Evolutionary conservation across 2,113 vertebrate species (phyloP).

Genomic region (Equus quagga): DNA sequence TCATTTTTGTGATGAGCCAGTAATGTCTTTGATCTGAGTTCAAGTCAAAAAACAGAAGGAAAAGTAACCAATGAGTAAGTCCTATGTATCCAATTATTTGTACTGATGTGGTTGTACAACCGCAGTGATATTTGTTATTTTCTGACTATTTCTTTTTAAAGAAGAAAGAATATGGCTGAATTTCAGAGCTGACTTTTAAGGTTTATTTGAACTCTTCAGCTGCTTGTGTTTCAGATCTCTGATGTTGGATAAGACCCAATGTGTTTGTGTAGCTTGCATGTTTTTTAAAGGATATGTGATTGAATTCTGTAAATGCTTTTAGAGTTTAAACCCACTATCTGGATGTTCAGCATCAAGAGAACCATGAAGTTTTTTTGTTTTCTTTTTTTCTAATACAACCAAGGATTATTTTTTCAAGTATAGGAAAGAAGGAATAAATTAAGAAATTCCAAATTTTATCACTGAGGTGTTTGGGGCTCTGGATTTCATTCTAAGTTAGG

Average conservation of each 20-base stretch:
- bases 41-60: constrained; percentile 33
- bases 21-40: constrained; percentile 65
- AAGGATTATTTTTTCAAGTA: not conserved
- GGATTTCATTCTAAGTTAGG: constrained; percentile 21
- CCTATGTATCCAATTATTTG: not conserved
- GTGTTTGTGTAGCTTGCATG: not conserved
- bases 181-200: constrained; percentile 38
- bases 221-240: constrained; percentile 23
- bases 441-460: not conserved
- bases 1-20: constrained; percentile 58
- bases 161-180: not conserved
- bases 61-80: not conserved
- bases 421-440: constrained; percentile 44
- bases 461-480: not conserved
- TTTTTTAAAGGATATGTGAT: not conserved
- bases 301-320: constrained; percentile 30
- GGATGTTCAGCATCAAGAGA: not conserved
- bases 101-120: constrained; percentile 9
- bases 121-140: constrained; percentile 28
- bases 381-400: not conserved
- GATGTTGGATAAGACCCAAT: not conserved
- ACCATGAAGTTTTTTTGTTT: not conserved
- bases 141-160: constrained; percentile 39
- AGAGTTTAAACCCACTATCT: not conserved
- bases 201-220: constrained; percentile 21